phyloP scores from a whole-genome alignment of 2,113 vertebrate genomes.

The Cryptomyrus ogoouensis region DNA sequence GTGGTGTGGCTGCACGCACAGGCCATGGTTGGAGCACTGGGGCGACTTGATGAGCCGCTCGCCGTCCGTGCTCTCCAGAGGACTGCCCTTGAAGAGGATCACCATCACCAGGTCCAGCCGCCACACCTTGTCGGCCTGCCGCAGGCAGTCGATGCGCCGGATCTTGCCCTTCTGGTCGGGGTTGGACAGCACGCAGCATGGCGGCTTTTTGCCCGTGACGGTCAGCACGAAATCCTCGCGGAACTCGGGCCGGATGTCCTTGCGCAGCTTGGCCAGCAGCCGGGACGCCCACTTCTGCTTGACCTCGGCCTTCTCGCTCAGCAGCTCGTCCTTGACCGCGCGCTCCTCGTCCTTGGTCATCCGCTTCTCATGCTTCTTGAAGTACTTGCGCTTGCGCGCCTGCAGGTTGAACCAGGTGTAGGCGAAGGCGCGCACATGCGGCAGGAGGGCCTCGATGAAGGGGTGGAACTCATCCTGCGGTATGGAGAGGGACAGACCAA shows the following conservation, averaged over 20 bases:
- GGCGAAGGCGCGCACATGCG: conserved; percentile 92
- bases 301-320: conserved; percentile 94
- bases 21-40: conserved; percentile 93
- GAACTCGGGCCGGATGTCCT: conserved; percentile 97
- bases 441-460: conserved; percentile 95
- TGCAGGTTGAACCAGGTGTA: conserved; percentile 98
- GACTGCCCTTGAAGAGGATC: conserved; percentile 98
- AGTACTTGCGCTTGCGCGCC: conserved; percentile 97
- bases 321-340: conserved; percentile 90
- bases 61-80: conserved; percentile 95
- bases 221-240: conserved; percentile 97
- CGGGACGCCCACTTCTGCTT: conserved; percentile 98
- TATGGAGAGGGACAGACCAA: conserved; percentile 21
- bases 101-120: conserved; percentile 98
- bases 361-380: conserved; percentile 95
- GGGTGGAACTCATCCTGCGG: conserved; percentile 96
- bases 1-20: conserved; percentile 95
- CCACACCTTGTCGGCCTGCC: conserved; percentile 98
- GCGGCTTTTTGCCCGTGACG: conserved; percentile 91
- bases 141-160: conserved; percentile 91
- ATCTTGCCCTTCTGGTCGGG: conserved; percentile 99
- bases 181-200: conserved; percentile 95
- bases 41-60: conserved; percentile 94
- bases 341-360: conserved; percentile 97
- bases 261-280: conserved; percentile 93